Base-by-base conservation (phyloP, 2,888 invertebrate genomes). In the Hermaeophaga mercurialis region DNA sequence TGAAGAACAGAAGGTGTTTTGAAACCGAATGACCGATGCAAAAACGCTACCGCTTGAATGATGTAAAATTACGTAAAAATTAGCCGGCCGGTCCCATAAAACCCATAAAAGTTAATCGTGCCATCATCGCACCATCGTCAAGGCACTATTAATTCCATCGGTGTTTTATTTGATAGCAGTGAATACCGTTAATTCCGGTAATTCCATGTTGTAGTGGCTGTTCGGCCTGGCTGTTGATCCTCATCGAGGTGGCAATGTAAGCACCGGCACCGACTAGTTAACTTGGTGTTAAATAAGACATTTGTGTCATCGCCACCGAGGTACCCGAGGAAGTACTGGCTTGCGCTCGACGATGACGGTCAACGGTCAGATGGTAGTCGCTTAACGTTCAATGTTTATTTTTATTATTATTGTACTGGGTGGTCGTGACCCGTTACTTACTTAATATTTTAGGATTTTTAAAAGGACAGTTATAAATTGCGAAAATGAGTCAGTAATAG, bases 271-370 rank as follows among this genome's bases (percentile, higher is more conserved):
- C 61, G 55, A 49, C 61, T 61, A 61, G 58, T 58, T 61, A 61
- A 61, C 63, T 56, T 47, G 55, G 63, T 59, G 63, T 61, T 67
- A 67, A 67, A 66, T 65, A 66, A 67, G 66, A 64, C 65, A 63
- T 67, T 66, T 63, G 64, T 64, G 65, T 65, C 65, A 64, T 62
- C 65, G 60, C 55, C 56, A 54, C 56, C 54, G 58, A 54, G 50
- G 54, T 54, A 49, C 50, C 58, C 54, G 58, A 56, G 54, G 54
- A 26, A 43, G 41, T 43, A 43, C 34, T 33, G 28, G 45, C 28
- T 17, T 31, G 18, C 26, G 11, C 19, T 38, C 38, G 24, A 43
- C 26, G 39, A 43, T 24, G 12, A 24, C 8, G 7, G 26, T 24
- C 24, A 43, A 8, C 17, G 36, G 8, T 39, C 19, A 38, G 18